Evolutionary conservation across 2,113 vertebrate genomes (phyloP).

Genomic region (Perca schrenkii): DNA sequence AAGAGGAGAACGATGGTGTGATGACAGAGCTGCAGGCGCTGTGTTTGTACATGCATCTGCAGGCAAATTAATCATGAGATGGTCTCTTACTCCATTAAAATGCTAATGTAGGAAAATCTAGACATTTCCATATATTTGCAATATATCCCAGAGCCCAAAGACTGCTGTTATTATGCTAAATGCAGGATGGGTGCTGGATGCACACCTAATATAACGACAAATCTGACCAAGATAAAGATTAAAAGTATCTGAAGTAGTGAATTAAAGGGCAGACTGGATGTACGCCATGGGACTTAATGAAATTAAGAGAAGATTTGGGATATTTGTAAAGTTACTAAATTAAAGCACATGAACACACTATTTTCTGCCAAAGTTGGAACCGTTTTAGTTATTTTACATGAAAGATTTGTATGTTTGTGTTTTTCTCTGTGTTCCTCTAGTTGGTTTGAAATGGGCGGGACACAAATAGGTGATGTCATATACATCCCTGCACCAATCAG

Average conservation of each 20-base stretch:
- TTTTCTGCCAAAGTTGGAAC: neutral
- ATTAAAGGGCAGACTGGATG: constrained; percentile 12
- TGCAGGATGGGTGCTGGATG: constrained; percentile 45
- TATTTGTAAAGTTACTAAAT: neutral
- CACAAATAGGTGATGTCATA: no score
- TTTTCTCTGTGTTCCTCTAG: neutral
- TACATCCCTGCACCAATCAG: no score
- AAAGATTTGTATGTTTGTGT: neutral
- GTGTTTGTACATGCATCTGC: constrained; percentile 77
- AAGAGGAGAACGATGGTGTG: constrained; percentile 55
- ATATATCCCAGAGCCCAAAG: constrained; percentile 65
- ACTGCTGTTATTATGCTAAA: constrained; percentile 68
- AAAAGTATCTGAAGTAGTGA: constrained; percentile 40
- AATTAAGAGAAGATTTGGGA: constrained; percentile 14
- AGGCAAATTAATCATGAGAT: constrained; percentile 78
- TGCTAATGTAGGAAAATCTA: constrained; percentile 83
- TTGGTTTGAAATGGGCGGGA: neutral
- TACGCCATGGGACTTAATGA: neutral
- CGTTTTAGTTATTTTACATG: neutral
- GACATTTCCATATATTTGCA: constrained; percentile 77
- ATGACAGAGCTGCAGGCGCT: constrained; percentile 66
- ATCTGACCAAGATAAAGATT: constrained; percentile 57
- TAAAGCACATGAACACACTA: neutral
- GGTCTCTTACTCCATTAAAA: constrained; percentile 81
- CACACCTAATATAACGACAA: constrained; percentile 43